Evolutionary conservation across 1,140 invertebrate genomes (phyloP).

Genomic region (Laupala kohalensis): DNA sequence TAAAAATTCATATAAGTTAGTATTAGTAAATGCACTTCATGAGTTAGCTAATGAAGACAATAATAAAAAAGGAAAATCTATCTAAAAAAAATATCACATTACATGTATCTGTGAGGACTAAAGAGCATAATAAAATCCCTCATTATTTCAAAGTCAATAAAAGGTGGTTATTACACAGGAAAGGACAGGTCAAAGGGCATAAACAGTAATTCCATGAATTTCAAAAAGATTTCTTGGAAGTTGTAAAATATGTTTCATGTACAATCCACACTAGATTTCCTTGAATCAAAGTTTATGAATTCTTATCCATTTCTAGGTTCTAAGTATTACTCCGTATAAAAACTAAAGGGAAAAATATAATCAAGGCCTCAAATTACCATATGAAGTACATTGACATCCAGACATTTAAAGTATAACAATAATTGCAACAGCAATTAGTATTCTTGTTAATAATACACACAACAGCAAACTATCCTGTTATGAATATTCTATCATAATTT

Average conservation of each 20-base stretch:
- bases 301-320: neutral
- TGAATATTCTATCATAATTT: neutral
- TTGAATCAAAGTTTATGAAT: neutral
- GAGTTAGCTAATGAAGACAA: too few species aligned
- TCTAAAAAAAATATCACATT: too few species aligned
- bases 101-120: too few species aligned
- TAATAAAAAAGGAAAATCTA: too few species aligned
- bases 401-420: neutral
- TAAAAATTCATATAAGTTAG: too few species aligned
- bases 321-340: neutral
- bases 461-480: neutral
- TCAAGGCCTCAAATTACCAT: neutral
- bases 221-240: neutral
- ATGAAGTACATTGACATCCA: neutral
- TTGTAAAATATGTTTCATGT: neutral
- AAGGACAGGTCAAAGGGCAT: neutral
- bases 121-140: too few species aligned
- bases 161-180: too few species aligned
- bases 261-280: neutral
- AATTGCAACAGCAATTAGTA: neutral
- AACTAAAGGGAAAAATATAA: neutral
- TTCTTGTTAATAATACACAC: neutral
- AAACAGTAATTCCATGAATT: neutral
- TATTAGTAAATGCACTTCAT: too few species aligned
- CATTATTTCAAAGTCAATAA: too few species aligned